A percentile compares a stretch with the other conserved stretches of the same genome.
Conservation (phyloP, 2,113 vertebrate genomes). For the Paradoxurus hermaphroditus region DNA sequence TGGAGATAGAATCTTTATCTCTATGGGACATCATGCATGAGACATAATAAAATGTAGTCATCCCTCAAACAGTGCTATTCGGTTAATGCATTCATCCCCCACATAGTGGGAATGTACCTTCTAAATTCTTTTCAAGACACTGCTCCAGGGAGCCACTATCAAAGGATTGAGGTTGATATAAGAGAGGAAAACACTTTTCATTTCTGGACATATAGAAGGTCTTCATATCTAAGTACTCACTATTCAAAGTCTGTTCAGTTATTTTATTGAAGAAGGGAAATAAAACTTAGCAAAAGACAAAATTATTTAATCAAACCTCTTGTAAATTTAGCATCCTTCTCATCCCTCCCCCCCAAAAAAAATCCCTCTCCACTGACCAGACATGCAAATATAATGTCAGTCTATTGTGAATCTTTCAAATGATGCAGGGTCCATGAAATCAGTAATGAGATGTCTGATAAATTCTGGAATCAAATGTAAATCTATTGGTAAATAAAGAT, state of each 20-base stretch:
- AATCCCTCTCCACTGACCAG: not conserved
- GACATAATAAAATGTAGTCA: not conserved
- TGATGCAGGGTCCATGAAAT: not conserved
- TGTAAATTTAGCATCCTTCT: not conserved
- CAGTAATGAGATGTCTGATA: not conserved
- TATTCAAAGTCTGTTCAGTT: not conserved
- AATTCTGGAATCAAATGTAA: not conserved
- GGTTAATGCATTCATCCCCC: not conserved
- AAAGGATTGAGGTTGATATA: not conserved
- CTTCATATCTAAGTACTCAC: not conserved
- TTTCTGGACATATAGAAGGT: not conserved
- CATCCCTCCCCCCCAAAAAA: not conserved
- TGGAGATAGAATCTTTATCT: not conserved
- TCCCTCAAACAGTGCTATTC: not conserved
- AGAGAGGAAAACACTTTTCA: not conserved
- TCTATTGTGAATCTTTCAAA: not conserved
- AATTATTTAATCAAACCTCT: not conserved
- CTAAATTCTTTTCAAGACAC: not conserved
- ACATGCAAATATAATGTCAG: not conserved
- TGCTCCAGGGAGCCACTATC: not conserved
- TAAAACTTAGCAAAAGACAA: not conserved
- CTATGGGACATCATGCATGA: not conserved
- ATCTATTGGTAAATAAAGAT: not conserved
- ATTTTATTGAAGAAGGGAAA: not conserved
- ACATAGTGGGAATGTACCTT: not conserved